Percentiles rank a stretch among this genome's conserved stretches.
These are phyloP conservation scores for Tonatia bakeri DNA, from an alignment of 2,113 vertebrate species.

Conservation along the genomic window DNA sequence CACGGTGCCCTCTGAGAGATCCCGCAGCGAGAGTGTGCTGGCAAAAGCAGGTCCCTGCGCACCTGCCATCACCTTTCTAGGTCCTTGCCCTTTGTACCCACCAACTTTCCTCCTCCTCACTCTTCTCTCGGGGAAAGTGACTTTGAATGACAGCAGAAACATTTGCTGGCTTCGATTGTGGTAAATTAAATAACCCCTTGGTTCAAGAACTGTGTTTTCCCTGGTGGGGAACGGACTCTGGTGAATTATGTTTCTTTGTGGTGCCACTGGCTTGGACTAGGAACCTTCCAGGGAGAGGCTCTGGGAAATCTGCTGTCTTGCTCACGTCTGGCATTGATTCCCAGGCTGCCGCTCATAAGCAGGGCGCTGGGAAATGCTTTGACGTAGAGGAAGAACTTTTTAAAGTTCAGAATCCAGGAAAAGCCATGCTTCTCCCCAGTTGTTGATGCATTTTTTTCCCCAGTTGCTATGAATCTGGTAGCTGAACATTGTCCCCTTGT, in stretches of 20 bases:
- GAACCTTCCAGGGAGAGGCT: not conserved
- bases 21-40: rapidly evolving
- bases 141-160: not conserved
- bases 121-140: not conserved
- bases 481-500: not conserved
- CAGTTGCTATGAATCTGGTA: not conserved
- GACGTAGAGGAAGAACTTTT: not conserved
- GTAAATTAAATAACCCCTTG: not conserved
- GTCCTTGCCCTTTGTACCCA: not conserved
- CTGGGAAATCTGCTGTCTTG: not conserved
- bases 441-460: too few species aligned
- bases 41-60: not conserved
- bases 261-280: not conserved
- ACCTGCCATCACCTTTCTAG: too few species aligned
- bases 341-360: not conserved
- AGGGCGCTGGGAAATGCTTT: not conserved
- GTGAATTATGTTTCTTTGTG: not conserved
- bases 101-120: not conserved
- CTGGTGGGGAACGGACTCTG: too few species aligned
- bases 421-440: not conserved
- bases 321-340: not conserved
- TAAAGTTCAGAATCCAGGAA: not conserved
- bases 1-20: rapidly evolving
- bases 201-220: not conserved
- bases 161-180: not conserved